Percentiles rank a stretch among this genome's conserved stretches.
phyloP scores from a whole-genome alignment of 2,113 vertebrate species.

The Gnathonemus longibarbis region DNA sequence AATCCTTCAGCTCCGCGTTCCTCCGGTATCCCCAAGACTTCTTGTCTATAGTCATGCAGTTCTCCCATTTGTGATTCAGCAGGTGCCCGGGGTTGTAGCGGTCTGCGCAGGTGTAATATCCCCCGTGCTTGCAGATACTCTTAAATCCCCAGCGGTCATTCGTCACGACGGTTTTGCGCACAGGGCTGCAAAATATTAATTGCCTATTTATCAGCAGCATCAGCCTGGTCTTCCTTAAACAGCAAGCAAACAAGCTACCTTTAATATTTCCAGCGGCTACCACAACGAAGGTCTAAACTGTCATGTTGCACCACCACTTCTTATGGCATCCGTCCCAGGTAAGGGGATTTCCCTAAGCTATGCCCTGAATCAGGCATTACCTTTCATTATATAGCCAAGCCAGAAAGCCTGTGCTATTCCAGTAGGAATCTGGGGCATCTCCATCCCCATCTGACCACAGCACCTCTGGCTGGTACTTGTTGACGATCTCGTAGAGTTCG shows the following conservation, averaged over 20 bases:
- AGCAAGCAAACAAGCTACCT: not conserved
- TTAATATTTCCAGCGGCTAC: not conserved
- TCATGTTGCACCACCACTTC: not conserved
- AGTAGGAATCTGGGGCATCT: conserved; percentile 76
- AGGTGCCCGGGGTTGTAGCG: conserved; percentile 83
- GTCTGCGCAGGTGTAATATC: conserved; percentile 85
- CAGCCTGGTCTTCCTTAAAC: not conserved
- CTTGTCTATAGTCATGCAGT: conserved; percentile 88
- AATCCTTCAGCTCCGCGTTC: conserved; percentile 69
- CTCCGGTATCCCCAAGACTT: conserved; percentile 85
- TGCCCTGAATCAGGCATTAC: conserved; percentile 41
- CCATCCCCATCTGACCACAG: conserved; percentile 91
- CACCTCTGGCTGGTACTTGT: conserved; percentile 76
- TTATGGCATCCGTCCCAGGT: not conserved
- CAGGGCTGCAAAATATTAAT: conserved; percentile 64
- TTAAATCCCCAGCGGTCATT: conserved; percentile 87
- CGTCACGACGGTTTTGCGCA: conserved; percentile 81
- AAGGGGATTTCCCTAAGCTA: not conserved
- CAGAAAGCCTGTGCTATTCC: conserved; percentile 92
- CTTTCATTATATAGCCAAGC: conserved; percentile 97
- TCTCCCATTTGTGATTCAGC: conserved; percentile 89
- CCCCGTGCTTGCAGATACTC: conserved; percentile 77
- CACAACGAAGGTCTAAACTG: not conserved
- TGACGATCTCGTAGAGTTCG: conserved; percentile 82
- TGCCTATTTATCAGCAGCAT: not conserved